A percentile compares a stretch with the other conserved stretches of the same genome.
These are phyloP conservation scores for Aradophagus sp. DNA, from an alignment of 1,140 invertebrate species.

Conservation along the genomic window DNA sequence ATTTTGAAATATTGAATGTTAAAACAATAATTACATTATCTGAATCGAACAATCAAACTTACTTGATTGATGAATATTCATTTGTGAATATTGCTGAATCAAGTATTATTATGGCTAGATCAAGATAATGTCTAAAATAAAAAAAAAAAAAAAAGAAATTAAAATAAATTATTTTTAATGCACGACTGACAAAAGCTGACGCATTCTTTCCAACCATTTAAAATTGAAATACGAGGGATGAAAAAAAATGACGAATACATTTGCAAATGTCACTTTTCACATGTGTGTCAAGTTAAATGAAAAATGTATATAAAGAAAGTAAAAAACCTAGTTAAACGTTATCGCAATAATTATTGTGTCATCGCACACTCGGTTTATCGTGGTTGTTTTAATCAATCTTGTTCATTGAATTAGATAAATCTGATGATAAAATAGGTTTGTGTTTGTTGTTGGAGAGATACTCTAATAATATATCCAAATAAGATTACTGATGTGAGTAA, in stretches of 20 bases:
- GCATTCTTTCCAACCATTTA: slow-evolving; percentile 4
- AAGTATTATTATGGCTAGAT: too few relatives aligned
- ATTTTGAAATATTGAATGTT: too few relatives aligned
- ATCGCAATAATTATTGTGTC: slow-evolving; percentile 37
- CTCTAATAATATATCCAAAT: background rate
- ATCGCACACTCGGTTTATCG: slow-evolving; percentile 16
- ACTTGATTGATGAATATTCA: too few relatives aligned
- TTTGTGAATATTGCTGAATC: too few relatives aligned
- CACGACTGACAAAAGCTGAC: background rate
- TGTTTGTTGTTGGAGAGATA: slow-evolving; percentile 5
- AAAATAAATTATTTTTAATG: background rate
- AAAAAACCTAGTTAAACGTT: slow-evolving; percentile 17
- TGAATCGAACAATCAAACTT: too few relatives aligned
- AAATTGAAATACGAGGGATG: background rate
- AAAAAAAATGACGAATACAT: slow-evolving; percentile 32
- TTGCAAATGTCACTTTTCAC: slow-evolving; percentile 21
- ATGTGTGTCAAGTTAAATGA: background rate
- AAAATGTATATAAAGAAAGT: too few relatives aligned
- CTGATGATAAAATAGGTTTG: background rate
- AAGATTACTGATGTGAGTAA: too few relatives aligned
- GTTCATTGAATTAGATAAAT: slow-evolving; percentile 37
- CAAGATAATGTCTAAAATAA: too few relatives aligned
- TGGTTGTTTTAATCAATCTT: slow-evolving; percentile 23
- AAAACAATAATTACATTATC: too few relatives aligned
- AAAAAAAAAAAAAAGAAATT: background rate